A percentile compares a stretch with the other conserved stretches of the same genome.
Evolutionary conservation across 2,113 vertebrate species (phyloP).

Genomic region (Bufo gargarizans): DNA sequence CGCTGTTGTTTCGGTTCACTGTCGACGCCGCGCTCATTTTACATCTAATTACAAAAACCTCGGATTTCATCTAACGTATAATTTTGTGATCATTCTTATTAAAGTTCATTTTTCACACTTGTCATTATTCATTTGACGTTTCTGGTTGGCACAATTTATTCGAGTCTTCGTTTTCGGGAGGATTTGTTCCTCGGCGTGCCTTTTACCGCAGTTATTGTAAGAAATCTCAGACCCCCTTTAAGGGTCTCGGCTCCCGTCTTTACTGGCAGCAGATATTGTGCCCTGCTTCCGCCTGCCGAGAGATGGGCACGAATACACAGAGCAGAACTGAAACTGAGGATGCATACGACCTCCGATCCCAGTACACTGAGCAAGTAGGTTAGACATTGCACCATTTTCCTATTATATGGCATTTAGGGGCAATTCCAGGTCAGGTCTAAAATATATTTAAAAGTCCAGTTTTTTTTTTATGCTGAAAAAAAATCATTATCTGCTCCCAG

Average conservation of each 20-base stretch:
- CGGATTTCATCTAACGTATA: neutral
- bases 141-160: slow-evolving; percentile 1
- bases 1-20: neutral
- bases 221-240: neutral
- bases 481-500: too few species aligned
- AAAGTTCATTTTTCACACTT: slow-evolving; percentile 17
- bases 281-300: neutral
- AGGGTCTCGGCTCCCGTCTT: neutral
- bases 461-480: too few species aligned
- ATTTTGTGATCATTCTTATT: slow-evolving; percentile 17
- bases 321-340: neutral
- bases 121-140: slow-evolving; percentile 22
- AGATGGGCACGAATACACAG: neutral
- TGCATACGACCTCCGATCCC: neutral
- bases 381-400: neutral
- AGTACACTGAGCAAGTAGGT: neutral
- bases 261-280: neutral
- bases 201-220: neutral
- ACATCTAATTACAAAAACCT: neutral
- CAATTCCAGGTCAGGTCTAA: too few species aligned
- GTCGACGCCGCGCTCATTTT: neutral
- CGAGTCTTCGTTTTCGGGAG: neutral
- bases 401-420: too few species aligned
- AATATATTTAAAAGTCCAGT: too few species aligned
- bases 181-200: neutral